These are phyloP conservation scores for Sebastes paucispinis DNA, from an alignment of 2,797 vertebrate genomes.

Conservation along the genomic window DNA sequence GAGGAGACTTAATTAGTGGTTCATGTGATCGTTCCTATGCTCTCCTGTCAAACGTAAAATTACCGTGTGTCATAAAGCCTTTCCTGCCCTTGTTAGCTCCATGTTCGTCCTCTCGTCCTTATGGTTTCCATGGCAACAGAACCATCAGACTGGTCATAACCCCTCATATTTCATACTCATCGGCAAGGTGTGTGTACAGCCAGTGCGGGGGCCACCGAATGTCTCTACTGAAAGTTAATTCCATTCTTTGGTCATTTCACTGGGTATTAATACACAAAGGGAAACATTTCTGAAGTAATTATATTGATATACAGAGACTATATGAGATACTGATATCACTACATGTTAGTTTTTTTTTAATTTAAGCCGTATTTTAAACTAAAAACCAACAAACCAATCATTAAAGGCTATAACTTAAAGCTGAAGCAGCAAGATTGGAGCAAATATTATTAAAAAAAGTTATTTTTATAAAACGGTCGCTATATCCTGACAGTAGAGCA, in stretches of 20 bases:
- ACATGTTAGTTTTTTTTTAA: not conserved
- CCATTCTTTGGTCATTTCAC: not conserved
- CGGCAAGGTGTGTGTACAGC: conserved; percentile 3
- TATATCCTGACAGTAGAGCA: no score
- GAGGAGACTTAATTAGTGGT: conserved; percentile 36
- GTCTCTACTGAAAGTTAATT: not conserved
- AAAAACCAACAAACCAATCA: conserved; percentile 5
- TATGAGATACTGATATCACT: not conserved
- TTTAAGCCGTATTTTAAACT: not conserved
- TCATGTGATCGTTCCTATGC: conserved; percentile 6
- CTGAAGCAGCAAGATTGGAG: no score
- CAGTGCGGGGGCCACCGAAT: not conserved
- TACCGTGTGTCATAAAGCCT: conserved; percentile 21
- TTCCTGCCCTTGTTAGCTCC: conserved; percentile 46
- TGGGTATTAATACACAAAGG: not conserved
- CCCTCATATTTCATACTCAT: conserved; percentile 30
- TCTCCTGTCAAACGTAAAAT: conserved; percentile 45
- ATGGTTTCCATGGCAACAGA: conserved; percentile 68
- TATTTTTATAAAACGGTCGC: no score
- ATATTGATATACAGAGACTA: not conserved
- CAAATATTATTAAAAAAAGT: no score
- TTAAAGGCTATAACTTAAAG: not conserved
- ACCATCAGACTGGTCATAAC: conserved; percentile 32
- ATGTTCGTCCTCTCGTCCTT: conserved; percentile 2
- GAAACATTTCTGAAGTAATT: not conserved